Conservation (phyloP, 2,888 invertebrate genomes). For the Drosophila neonasuta region DNA sequence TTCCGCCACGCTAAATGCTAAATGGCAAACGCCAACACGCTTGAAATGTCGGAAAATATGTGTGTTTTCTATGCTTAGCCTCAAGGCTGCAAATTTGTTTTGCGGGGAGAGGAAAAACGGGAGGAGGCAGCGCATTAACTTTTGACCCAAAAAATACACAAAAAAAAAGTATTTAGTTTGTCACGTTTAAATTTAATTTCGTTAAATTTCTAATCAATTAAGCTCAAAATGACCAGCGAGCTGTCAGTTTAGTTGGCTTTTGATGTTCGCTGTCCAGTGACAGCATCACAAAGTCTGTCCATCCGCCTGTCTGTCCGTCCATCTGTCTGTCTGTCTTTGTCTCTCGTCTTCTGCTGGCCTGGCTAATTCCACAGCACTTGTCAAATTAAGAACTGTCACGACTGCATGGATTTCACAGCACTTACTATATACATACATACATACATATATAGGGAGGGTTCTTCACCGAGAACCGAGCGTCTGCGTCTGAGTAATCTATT, state of each 20-base stretch:
- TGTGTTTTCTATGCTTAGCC: constrained; percentile 6
- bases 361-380: constrained; percentile 52
- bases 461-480: constrained; percentile 3
- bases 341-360: constrained; percentile 8
- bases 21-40: constrained; percentile 39
- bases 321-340: not conserved
- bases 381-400: constrained; percentile 73
- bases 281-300: constrained; percentile 3
- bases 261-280: constrained; percentile 51
- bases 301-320: not conserved
- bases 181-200: constrained; percentile 38
- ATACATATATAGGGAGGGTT: constrained; percentile 6
- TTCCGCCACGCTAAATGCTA: constrained; percentile 26
- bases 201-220: constrained; percentile 68
- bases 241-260: constrained; percentile 56
- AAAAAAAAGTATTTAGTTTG: constrained; percentile 9
- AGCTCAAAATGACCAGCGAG: constrained; percentile 50
- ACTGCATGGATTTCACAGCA: constrained; percentile 10
- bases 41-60: constrained; percentile 37
- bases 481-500: constrained; percentile 31
- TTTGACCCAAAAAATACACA: constrained; percentile 49
- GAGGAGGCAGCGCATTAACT: constrained; percentile 42
- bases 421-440: not conserved
- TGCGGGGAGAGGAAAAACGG: not conserved
- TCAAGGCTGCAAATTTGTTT: constrained; percentile 14